phyloP scores from a whole-genome alignment of 2,888 invertebrate genomes.

The Silvanus unidentatus region DNA sequence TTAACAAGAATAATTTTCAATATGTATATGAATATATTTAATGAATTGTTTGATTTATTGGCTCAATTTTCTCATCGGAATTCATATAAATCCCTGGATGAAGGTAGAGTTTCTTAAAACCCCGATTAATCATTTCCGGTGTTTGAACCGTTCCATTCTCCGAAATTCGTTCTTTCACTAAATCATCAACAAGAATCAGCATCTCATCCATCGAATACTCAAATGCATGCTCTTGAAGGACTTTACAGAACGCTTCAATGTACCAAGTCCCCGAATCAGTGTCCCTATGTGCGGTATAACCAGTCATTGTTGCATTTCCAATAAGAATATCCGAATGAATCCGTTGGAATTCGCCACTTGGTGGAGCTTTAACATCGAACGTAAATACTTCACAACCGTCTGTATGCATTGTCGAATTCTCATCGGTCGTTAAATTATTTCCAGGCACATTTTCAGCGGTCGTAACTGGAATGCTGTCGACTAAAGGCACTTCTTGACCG shows the following conservation, averaged over 20 bases:
- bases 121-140: constrained; percentile 57
- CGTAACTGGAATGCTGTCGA: too few relatives aligned
- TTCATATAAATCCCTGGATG: constrained; percentile 56
- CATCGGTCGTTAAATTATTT: too few relatives aligned
- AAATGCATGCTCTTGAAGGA: constrained; percentile 59
- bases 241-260: constrained; percentile 59
- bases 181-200: constrained; percentile 54
- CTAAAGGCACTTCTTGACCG: too few relatives aligned
- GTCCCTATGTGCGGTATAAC: constrained; percentile 58
- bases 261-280: constrained; percentile 60
- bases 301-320: constrained; percentile 52
- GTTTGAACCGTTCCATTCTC: constrained; percentile 51
- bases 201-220: constrained; percentile 58
- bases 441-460: too few relatives aligned
- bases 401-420: background rate
- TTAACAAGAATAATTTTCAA: too few relatives aligned
- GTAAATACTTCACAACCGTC: background rate
- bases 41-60: constrained; percentile 2
- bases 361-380: background rate
- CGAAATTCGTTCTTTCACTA: constrained; percentile 44
- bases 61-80: background rate
- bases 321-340: constrained; percentile 55
- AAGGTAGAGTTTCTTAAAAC: constrained; percentile 60
- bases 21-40: background rate
- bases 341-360: constrained; percentile 17